Base-by-base conservation (phyloP, 2,113 vertebrate species). In the Holacanthus passer region DNA sequence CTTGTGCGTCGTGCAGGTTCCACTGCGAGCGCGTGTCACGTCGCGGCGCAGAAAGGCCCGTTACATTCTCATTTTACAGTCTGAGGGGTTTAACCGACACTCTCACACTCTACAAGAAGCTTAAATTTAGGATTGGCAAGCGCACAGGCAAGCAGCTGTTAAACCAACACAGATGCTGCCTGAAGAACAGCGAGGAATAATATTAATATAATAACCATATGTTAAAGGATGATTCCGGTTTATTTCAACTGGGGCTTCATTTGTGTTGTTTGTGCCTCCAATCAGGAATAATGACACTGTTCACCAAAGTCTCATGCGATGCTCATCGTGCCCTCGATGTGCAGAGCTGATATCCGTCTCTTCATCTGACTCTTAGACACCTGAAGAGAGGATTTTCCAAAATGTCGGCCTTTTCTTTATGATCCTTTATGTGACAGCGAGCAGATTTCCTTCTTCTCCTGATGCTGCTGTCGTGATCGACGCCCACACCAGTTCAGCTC, bases 41-140 rank as follows among this genome's bases (percentile, higher is more conserved):
- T n/a, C 9, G 31, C 29, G 32, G 45, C 43, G 12, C 80, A 73
- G 58, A 81, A 69, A 1, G 67, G 24, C 62, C 83, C 52, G 48
- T 79, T 81, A 82, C 74, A 79, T 87, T 82, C 60, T 19, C 84
- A 84, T 88, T 84, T 86, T 67, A 79, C 86, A 82, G 55, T 86
- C 74, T 76, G 71, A 81, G 43, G 12, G 78, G 53, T 77, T 82
- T 76, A 86, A 69, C 19, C 1, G 62, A 81, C 62, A 17, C 86
- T 53, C 73, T 64, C 50, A 24, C 63, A 43, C 79, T 65, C 31
- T 1, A 32, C 75, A 56, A 65, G 60, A 32, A 67, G 77, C 69
- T 81, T 52, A 67, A 37, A 67, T 68, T 77, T 8, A 31, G 55
- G 77, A 47, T 59, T 8, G 53, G 73, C 66, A 62, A 24, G 35